Percentiles rank a stretch among this genome's conserved stretches.
Conservation (phyloP, 2,888 invertebrate species). For the Dryobotodes eremita region DNA sequence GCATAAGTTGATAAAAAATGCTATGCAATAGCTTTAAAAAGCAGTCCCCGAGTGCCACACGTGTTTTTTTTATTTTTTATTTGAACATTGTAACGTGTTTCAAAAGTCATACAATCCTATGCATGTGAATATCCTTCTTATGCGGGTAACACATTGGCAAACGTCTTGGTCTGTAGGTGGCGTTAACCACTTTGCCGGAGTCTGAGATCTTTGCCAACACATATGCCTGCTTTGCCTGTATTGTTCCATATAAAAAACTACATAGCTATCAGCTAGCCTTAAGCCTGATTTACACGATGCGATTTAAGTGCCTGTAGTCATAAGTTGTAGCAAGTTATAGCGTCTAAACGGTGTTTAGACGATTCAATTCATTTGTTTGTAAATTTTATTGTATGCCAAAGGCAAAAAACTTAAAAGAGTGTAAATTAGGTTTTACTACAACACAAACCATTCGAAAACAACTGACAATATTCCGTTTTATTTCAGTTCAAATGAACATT, state of each 20-base stretch:
- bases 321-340: too few relatives aligned
- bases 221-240: neutral
- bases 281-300: neutral
- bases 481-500: conserved; percentile 35
- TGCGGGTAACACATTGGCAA: neutral
- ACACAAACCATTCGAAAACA: neutral
- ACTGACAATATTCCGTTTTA: conserved; percentile 10
- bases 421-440: neutral
- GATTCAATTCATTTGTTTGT: neutral
- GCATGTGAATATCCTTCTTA: neutral
- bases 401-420: neutral
- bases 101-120: neutral
- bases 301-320: neutral
- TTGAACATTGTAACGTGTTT: too few relatives aligned
- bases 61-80: too few relatives aligned
- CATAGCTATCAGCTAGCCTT: neutral
- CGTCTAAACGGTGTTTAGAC: too few relatives aligned
- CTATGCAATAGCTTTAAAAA: too few relatives aligned
- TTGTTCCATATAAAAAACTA: neutral
- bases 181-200: neutral
- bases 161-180: neutral
- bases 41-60: too few relatives aligned
- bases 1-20: too few relatives aligned
- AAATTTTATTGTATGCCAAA: neutral
- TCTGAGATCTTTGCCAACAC: neutral